phyloP scores from a whole-genome alignment of 2,888 invertebrate species.

The Rhagium mordax region DNA sequence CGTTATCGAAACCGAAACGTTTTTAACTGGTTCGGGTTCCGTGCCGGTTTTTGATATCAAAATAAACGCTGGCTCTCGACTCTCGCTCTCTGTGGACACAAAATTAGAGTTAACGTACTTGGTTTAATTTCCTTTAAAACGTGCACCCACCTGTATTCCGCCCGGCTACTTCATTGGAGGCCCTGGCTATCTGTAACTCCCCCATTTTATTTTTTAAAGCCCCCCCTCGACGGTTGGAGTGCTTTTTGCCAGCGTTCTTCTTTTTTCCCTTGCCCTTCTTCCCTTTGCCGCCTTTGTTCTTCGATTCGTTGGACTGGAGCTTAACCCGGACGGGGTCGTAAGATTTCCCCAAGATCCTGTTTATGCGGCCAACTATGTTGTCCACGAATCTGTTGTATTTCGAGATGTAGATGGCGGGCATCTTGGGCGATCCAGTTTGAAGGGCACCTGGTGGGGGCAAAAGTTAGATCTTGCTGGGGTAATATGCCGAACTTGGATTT shows the following conservation, averaged over 20 bases:
- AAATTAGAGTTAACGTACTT: neutral
- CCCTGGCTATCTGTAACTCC: conserved; percentile 63
- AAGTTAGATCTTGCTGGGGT: neutral
- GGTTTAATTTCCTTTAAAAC: too few species aligned
- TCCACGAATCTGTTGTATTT: conserved; percentile 91
- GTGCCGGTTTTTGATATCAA: conserved; percentile 64
- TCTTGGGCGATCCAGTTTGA: conserved; percentile 64
- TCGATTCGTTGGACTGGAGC: conserved; percentile 70
- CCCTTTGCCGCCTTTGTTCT: conserved; percentile 58
- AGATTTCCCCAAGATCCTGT: conserved; percentile 83
- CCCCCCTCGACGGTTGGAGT: conserved; percentile 18
- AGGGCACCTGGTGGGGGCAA: conserved; percentile 57
- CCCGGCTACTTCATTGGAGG: conserved; percentile 41
- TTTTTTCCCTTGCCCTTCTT: conserved; percentile 31
- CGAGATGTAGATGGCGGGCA: conserved; percentile 82
- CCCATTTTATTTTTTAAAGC: conserved; percentile 63
- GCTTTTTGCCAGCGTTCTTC: conserved; percentile 31
- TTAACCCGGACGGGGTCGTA: conserved; percentile 91
- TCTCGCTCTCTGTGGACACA: conserved; percentile 56
- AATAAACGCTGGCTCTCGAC: conserved; percentile 65
- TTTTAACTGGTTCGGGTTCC: conserved; percentile 41
- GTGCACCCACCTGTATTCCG: conserved; percentile 40
- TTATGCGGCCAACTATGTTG: conserved; percentile 86
- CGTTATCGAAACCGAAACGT: conserved; percentile 49
- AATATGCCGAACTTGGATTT: conserved; percentile 8